These are phyloP conservation scores for Paralvinella palmiformis DNA, from an alignment of 1,140 invertebrate genomes.

Conservation along the genomic window DNA sequence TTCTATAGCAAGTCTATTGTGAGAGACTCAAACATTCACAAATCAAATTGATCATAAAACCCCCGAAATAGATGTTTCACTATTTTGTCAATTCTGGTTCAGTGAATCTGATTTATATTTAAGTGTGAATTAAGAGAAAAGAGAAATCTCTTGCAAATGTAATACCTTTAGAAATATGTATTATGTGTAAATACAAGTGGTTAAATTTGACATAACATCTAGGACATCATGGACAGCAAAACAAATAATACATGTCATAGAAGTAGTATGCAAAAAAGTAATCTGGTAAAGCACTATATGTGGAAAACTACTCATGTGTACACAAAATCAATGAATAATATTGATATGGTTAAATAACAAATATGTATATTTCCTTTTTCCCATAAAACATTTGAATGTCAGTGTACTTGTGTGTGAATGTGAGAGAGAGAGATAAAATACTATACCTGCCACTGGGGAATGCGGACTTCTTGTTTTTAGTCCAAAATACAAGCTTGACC, in stretches of 20 bases:
- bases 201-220: background rate
- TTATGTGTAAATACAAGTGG: background rate
- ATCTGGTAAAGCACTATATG: background rate
- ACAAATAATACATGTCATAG: background rate
- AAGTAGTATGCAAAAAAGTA: background rate
- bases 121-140: no score
- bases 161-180: background rate
- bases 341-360: background rate
- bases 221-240: background rate
- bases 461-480: constrained; percentile 80
- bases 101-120: no score
- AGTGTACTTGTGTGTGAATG: background rate
- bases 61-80: no score
- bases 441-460: constrained; percentile 73
- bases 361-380: background rate
- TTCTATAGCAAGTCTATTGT: no score
- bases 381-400: background rate
- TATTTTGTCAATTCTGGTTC: no score
- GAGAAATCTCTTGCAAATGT: background rate
- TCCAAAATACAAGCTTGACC: constrained; percentile 73
- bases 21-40: no score
- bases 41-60: no score
- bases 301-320: background rate
- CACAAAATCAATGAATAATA: background rate
- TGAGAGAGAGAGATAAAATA: background rate